Conservation (phyloP, 2,797 vertebrate genomes). For the Ptychobarbus kaznakovi region DNA sequence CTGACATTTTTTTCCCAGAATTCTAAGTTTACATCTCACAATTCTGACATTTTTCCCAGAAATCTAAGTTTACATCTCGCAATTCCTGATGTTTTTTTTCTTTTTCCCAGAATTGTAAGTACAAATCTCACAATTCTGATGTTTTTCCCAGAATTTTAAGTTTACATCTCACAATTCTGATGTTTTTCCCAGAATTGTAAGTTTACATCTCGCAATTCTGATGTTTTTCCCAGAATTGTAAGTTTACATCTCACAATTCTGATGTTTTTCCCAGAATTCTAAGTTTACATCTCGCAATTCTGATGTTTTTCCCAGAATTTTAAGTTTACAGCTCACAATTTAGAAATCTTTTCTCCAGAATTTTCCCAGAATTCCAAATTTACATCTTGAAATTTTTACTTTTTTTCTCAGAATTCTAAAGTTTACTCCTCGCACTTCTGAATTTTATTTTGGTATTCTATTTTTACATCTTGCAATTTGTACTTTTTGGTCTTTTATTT, state of each 20-base stretch:
- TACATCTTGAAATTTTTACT: too few relatives aligned
- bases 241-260: background rate
- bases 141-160: background rate
- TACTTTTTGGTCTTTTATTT: too few relatives aligned
- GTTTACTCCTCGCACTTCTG: too few relatives aligned
- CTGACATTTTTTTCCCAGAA: background rate
- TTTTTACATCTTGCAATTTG: too few relatives aligned
- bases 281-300: background rate
- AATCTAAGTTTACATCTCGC: background rate
- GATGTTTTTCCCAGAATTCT: background rate
- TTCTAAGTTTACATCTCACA: background rate
- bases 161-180: background rate
- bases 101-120: background rate
- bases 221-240: background rate
- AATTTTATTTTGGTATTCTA: too few relatives aligned
- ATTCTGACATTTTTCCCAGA: background rate
- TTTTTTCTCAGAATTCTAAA: too few relatives aligned
- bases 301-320: background rate
- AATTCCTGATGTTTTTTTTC: too few relatives aligned
- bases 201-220: background rate
- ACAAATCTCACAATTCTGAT: background rate
- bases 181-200: background rate
- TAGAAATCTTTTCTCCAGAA: too few relatives aligned
- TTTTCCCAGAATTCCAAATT: too few relatives aligned
- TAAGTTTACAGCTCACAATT: background rate